Evolutionary conservation across 2,113 vertebrate genomes (phyloP), one percentile per base, ranked within the genome.

Genomic region (Pelobates fuscus): DNA sequence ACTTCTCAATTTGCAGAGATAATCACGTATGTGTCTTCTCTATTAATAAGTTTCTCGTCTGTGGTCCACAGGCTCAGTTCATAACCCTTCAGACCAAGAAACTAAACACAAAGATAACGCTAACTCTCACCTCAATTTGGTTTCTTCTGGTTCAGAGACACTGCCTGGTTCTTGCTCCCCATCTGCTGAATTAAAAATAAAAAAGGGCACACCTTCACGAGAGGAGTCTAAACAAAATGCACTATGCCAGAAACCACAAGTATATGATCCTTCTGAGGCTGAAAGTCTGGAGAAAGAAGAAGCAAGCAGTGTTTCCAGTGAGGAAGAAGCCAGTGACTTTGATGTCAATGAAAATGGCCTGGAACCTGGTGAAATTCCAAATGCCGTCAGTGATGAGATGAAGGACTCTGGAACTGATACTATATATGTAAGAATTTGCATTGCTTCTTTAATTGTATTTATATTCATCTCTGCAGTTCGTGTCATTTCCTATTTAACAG

Each of bases 311-410:
- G 63, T 88, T n/a, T 87, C 57, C 0, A 83, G 61, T 57, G 52
- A 93, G 20, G 87, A 85, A 62, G 84, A 84, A 74, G 78, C 82
- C 77, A 92, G 87, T 32, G 83, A 91, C 61, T 54, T 81, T 11
- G 89, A 92, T 55, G 88, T 84, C 78, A 82, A 55, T 41, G 88
- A 82, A 77, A 88, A 81, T 67, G 85, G 77, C 67, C 79, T 94
- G 78, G 90, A 95, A 86, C 88, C 86, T 32, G 90, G 88, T 70
- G 89, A 94, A 83, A 72, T 93, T 75, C 80, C 89, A 21, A 18
- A 70, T 20, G 83, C 92, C 64, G 89, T 88, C 87, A 79, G 30
- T 69, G 11, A 43, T 74, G 60, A 75, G 70, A 80, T 74, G 73
- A 79, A 77, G 70, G 68, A 2, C 62, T 80, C 83, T 74, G 82